Evolutionary conservation across 2,888 invertebrate genomes (phyloP), one percentile per base, ranked within the genome.

Genomic region (Pteria penguin): DNA sequence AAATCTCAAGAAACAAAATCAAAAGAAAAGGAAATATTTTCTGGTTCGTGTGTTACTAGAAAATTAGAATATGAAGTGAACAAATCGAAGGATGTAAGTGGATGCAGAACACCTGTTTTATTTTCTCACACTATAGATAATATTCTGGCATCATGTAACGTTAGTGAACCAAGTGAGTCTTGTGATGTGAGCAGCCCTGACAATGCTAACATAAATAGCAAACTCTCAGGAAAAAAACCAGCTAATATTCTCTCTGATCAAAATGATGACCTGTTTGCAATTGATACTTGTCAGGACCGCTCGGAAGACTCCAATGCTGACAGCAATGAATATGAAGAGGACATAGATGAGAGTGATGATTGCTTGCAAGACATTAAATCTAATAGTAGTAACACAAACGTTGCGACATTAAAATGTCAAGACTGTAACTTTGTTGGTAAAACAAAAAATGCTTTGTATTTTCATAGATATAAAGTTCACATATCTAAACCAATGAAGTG

Each of bases 371-470:
- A n/a, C n/a, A 58, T 24, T 14, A 58, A 58, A 26, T 24, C 22
- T 14, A 24, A 24, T n/a, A 24, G 22, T 14, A 2, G 26, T 26
- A 24, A 58, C 14, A 2, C 14, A 14, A 58, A 58, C 22, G 26
- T 2, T 58, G 58, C 14, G 4, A n/a, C 4, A 32, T 58, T 33
- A 26, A 69, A 79, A 32, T 87, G 85, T 70, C 52, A 76, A 8
- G 70, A 83, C 5, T 87, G 87, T 74, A 77, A 80, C 36, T 85
- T 83, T 76, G 73, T 75, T 4, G 82, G 80, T 27, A 81, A 81
- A 69, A 84, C 63, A 24, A 76, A 76, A 58, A 78, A 78, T 29
- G 73, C 77, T 58, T 69, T 85, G 8, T 67, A 66, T 14, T 80
- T 81, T 52, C 87, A 87, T 63, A 75, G 60, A 55, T 75, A 74